Evolutionary conservation across 2,113 vertebrate genomes (phyloP), one percentile per base, ranked within the genome.

Genomic region (Caranx melampygus): DNA sequence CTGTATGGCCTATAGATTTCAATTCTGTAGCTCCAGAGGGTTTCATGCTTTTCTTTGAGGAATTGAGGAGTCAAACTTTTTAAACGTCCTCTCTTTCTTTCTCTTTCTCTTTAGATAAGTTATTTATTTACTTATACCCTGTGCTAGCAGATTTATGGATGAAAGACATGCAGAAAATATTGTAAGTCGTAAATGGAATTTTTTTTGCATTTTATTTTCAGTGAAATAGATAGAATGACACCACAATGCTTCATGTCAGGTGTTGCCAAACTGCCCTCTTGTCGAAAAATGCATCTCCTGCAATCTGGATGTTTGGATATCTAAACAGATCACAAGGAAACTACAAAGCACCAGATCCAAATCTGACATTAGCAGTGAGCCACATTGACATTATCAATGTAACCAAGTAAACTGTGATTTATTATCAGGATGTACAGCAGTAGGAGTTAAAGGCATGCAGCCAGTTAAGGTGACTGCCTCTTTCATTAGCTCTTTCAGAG

Each of bases 401-500:
- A 62, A 65, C 21, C 45, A 5, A 5, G n/a, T 57, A 18, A 73
- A 60, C 44, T 34, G 33, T 35, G 42, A 67, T 33, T 78, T 68
- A 59, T 62, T 51, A 60, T 67, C 31, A 26, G 35, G 45, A 70
- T 44, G 67, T 55, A 72, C 12, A 34, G 42, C 13, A n/a, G 58
- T 82, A 67, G 71, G 54, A 66, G 61, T 76, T 55, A 77, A 67
- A 76, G 42, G 31, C 72, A 66, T n/a, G 4, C 13, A 26, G 60
- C 45, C 62, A 61, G 63, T 77, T 78, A 79, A 57, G 57, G 61
- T 74, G 71, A 68, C 61, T 71, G 49, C 65, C 72, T 89, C 45
- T 79, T 80, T 86, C 68, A 72, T 73, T 72, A 72, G 63, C 59
- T 59, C 37, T 68, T 52, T 77, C 42, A 64, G 3, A 83, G 67